A percentile compares a stretch with the other conserved stretches of the same genome.
Conservation (phyloP, 2,113 vertebrate genomes). For the Microcebus griseorufus region DNA sequence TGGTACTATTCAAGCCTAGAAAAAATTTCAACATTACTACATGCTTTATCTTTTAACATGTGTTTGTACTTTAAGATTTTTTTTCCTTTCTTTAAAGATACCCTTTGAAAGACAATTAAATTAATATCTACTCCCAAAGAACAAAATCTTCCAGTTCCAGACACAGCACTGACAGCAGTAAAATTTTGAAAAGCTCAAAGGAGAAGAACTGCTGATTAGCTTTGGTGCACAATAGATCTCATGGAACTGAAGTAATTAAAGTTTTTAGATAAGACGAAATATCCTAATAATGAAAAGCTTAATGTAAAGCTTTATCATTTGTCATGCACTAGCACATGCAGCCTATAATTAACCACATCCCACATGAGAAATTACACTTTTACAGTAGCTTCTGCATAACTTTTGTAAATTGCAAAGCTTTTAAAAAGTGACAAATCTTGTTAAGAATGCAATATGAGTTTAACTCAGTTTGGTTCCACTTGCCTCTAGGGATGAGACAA, state of each 20-base stretch:
- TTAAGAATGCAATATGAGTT: conserved; percentile 52
- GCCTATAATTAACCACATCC: conserved; percentile 68
- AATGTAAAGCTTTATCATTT: conserved; percentile 74
- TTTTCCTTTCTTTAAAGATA: conserved; percentile 47
- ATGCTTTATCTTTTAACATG: conserved; percentile 27
- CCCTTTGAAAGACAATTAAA: conserved; percentile 71
- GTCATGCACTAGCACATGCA: conserved; percentile 51
- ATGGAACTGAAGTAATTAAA: conserved; percentile 78
- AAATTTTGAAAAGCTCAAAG: conserved; percentile 74
- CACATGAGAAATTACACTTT: conserved; percentile 74
- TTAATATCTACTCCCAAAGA: conserved; percentile 64
- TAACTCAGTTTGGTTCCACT: conserved; percentile 35
- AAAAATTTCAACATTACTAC: not conserved
- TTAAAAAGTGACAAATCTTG: conserved; percentile 59
- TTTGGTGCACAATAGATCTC: conserved; percentile 69
- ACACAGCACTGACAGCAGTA: conserved; percentile 65
- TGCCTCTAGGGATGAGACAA: not conserved
- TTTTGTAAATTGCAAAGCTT: conserved; percentile 61
- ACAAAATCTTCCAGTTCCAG: conserved; percentile 68
- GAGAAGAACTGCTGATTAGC: conserved; percentile 68
- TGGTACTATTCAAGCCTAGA: not conserved
- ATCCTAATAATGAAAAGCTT: conserved; percentile 76
- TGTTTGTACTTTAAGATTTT: conserved; percentile 43
- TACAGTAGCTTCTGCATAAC: conserved; percentile 48
- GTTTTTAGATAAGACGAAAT: conserved; percentile 73